Conservation (phyloP, 2,888 invertebrate genomes). For the Platypus cylindrus region DNA sequence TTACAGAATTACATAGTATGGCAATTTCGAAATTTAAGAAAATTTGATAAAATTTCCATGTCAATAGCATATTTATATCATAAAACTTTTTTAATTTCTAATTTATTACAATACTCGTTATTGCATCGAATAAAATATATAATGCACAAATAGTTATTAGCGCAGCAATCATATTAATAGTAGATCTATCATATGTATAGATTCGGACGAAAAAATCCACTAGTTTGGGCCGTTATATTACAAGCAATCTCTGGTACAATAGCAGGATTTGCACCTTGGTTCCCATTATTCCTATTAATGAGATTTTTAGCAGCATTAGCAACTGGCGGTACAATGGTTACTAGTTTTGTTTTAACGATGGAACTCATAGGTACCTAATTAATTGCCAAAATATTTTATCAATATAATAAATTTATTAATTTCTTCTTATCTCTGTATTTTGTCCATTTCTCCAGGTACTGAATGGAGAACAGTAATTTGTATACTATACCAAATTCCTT, state of each 20-base stretch:
- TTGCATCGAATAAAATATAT: too few species aligned
- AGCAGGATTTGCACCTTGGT: constrained; percentile 58
- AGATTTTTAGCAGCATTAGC: constrained; percentile 62
- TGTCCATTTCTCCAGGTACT: constrained; percentile 27
- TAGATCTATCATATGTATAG: constrained; percentile 35
- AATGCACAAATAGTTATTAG: too few species aligned
- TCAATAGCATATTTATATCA: too few species aligned
- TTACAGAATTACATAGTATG: too few species aligned
- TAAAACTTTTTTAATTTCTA: too few species aligned
- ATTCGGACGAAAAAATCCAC: constrained; percentile 60
- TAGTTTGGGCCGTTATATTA: constrained; percentile 58
- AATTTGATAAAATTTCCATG: too few species aligned
- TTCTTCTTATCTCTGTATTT: background rate
- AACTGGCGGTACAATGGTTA: constrained; percentile 75
- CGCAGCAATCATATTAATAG: too few species aligned
- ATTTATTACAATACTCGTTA: too few species aligned
- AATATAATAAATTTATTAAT: background rate
- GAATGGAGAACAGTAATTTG: constrained; percentile 44
- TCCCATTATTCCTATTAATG: constrained; percentile 48
- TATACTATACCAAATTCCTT: constrained; percentile 46
- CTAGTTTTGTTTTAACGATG: constrained; percentile 58
- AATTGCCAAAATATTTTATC: background rate
- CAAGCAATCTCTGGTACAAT: constrained; percentile 59
- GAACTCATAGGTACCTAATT: constrained; percentile 45
- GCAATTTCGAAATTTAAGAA: too few species aligned